Evolutionary conservation across 2,888 invertebrate species (phyloP).

Genomic region (Nephrotoma appendiculata): DNA sequence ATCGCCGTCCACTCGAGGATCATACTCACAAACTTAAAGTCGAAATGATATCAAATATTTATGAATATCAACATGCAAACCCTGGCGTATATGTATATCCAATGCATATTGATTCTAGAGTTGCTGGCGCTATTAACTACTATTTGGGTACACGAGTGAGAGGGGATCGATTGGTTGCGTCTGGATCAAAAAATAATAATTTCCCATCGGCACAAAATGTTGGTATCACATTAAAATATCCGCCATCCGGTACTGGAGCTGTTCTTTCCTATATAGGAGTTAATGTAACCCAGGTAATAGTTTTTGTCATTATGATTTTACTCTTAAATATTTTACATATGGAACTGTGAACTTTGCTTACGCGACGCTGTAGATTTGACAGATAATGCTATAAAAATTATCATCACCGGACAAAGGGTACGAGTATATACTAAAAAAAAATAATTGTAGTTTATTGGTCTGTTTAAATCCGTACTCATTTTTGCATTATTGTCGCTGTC

Average conservation of each 20-base stretch:
- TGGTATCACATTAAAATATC: slow-evolving; percentile 12
- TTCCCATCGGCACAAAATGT: slow-evolving; percentile 13
- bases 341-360: background rate
- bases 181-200: slow-evolving; percentile 8
- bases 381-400: too few species aligned
- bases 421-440: too few species aligned
- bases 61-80: slow-evolving; percentile 3
- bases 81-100: slow-evolving; percentile 6
- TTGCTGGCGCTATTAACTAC: slow-evolving; percentile 7
- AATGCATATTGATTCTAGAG: background rate
- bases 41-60: slow-evolving; percentile 4
- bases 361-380: too few species aligned
- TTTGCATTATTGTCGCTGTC: too few species aligned
- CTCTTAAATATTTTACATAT: background rate
- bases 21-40: background rate
- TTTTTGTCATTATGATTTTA: background rate
- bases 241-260: slow-evolving; percentile 10
- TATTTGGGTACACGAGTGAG: slow-evolving; percentile 6
- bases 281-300: slow-evolving; percentile 11
- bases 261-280: slow-evolving; percentile 11
- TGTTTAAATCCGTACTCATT: too few species aligned
- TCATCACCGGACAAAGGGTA: too few species aligned
- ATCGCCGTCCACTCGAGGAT: background rate
- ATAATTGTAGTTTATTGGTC: too few species aligned
- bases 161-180: slow-evolving; percentile 11